Evolutionary conservation across 2,797 vertebrate genomes (phyloP).

Genomic region (Phoeniculus purpureus): DNA sequence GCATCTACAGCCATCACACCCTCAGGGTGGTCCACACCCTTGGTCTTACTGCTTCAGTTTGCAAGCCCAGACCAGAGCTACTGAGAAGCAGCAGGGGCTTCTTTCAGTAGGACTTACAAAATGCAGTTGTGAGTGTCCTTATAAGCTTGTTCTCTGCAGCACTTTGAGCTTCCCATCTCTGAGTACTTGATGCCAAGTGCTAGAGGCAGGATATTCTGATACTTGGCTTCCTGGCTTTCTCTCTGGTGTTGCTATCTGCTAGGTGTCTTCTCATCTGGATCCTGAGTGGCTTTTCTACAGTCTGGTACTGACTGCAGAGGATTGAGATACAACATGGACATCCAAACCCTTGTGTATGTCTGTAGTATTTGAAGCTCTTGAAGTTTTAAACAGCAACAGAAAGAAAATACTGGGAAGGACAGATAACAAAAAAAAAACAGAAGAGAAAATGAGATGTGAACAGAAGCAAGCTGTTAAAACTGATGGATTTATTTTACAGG

Average conservation of each 20-base stretch:
- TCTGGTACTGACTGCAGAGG: not conserved
- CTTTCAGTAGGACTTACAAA: not conserved
- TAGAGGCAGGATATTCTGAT: not conserved
- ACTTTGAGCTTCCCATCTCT: accelerated
- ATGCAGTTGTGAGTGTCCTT: not conserved
- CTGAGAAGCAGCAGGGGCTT: not conserved
- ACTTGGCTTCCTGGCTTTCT: not conserved
- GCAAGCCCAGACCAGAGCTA: not conserved
- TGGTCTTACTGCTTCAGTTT: not conserved
- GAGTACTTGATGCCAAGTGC: not conserved
- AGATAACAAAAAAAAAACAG: not conserved
- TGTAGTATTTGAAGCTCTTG: not conserved
- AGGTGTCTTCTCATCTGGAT: not conserved
- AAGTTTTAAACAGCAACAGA: not conserved
- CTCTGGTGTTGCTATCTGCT: not conserved
- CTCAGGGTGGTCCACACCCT: accelerated
- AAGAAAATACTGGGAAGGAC: not conserved
- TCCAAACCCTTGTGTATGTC: accelerated
- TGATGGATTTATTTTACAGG: not conserved
- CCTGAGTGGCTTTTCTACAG: not conserved
- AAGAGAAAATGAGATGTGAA: not conserved
- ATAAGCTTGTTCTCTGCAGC: not conserved
- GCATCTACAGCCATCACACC: accelerated
- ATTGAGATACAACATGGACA: accelerated
- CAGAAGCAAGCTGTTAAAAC: not conserved